These are phyloP conservation scores for Leucopsar rothschildi DNA, from an alignment of 2,113 vertebrate genomes.

Conservation along the genomic window DNA sequence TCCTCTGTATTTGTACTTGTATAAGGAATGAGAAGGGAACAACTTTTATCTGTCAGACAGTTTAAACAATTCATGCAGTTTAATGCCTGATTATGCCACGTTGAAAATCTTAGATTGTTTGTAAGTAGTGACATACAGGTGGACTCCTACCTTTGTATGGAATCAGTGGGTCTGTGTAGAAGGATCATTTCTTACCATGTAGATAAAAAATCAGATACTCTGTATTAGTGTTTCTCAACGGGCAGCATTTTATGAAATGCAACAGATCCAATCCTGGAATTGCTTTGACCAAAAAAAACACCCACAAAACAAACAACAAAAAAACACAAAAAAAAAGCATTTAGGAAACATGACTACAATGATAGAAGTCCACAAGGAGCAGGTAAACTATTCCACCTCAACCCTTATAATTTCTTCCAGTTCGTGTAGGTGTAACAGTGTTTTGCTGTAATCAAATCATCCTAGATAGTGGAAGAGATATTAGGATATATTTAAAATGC, in stretches of 20 bases:
- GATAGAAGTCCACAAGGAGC: background rate
- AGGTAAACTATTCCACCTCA: background rate
- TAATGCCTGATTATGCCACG: background rate
- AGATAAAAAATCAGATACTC: background rate
- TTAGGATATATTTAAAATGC: background rate
- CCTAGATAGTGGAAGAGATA: background rate
- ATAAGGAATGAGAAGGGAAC: background rate
- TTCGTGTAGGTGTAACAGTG: background rate
- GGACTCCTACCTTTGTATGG: background rate
- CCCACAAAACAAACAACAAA: background rate
- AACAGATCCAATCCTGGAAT: background rate
- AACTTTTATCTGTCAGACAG: background rate
- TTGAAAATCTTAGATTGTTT: background rate
- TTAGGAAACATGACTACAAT: background rate
- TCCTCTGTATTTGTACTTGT: background rate
- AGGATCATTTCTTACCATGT: rapidly evolving
- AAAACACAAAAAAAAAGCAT: background rate
- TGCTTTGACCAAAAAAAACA: background rate
- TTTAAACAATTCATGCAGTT: background rate
- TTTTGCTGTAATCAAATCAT: background rate
- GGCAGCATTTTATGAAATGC: background rate
- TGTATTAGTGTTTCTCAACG: background rate
- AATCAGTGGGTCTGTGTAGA: background rate
- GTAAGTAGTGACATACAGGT: background rate
- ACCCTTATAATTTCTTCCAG: background rate